These are phyloP conservation scores for Clitarchus hookeri DNA, from an alignment of 2,888 invertebrate species.

Conservation along the genomic window DNA sequence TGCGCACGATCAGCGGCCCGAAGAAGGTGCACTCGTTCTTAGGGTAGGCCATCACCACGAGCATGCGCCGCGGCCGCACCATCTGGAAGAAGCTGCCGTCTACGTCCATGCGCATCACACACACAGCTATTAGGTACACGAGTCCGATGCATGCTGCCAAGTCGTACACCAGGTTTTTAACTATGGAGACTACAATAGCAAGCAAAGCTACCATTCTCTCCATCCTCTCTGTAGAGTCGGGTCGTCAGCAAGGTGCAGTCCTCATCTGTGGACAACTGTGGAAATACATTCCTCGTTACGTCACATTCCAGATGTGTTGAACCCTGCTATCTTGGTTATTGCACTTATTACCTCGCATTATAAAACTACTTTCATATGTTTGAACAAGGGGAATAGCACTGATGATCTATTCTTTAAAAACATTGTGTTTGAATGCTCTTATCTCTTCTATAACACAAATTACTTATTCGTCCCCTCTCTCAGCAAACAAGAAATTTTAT, in stretches of 20 bases:
- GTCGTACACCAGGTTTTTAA: neutral
- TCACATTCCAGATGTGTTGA: no score
- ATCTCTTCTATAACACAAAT: no score
- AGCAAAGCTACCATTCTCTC: neutral
- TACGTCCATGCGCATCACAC: neutral
- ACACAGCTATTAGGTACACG: neutral
- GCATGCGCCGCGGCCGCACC: neutral
- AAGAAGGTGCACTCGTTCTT: conserved; percentile 18
- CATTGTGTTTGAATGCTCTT: no score
- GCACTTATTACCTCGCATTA: no score
- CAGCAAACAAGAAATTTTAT: no score
- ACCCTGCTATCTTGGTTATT: no score
- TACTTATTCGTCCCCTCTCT: no score
- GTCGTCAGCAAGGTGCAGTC: neutral
- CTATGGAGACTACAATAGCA: neutral
- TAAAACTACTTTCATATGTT: no score
- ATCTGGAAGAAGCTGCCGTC: neutral
- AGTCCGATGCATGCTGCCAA: neutral
- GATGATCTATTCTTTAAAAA: no score
- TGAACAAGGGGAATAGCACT: no score
- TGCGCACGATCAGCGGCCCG: neutral
- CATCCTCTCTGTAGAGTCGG: neutral
- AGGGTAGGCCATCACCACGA: neutral
- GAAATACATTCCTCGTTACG: neutral
- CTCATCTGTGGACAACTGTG: neutral